Conservation (phyloP, 1,140 invertebrate species). For the Drosophila santomea region DNA sequence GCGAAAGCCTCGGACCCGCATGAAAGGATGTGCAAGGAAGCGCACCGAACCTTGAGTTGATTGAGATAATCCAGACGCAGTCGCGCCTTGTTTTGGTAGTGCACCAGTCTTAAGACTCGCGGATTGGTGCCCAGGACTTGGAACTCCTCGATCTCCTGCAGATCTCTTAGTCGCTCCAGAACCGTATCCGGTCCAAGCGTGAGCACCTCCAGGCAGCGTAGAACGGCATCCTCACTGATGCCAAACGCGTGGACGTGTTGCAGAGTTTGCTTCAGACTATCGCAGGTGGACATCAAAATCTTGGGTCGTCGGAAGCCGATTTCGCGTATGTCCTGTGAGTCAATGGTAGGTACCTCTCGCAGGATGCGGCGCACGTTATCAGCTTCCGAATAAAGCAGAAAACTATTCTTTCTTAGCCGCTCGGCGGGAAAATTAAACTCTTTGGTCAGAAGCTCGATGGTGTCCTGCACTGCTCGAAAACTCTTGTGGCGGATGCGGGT, state of each 20-base stretch:
- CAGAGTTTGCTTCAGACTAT: conserved; percentile 85
- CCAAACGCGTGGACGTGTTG: conserved; percentile 85
- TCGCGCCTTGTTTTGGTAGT: conserved; percentile 87
- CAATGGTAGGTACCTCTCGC: conserved; percentile 85
- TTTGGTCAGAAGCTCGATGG: conserved; percentile 84
- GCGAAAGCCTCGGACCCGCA: conserved; percentile 86
- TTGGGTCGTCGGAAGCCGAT: conserved; percentile 85
- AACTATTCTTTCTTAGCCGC: conserved; percentile 86
- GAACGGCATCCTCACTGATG: conserved; percentile 85
- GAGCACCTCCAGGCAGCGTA: conserved; percentile 85
- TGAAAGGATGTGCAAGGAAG: conserved; percentile 86
- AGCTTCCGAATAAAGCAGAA: conserved; percentile 86
- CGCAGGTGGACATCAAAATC: conserved; percentile 86
- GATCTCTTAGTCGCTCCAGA: conserved; percentile 85
- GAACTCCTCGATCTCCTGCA: conserved; percentile 86
- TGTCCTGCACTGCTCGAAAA: conserved; percentile 85
- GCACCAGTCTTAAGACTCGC: conserved; percentile 86
- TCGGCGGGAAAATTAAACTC: conserved; percentile 85
- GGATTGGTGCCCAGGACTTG: conserved; percentile 86
- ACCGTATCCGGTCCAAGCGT: conserved; percentile 86
- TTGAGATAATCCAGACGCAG: conserved; percentile 86
- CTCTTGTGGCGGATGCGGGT: conserved; percentile 86
- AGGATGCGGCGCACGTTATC: conserved; percentile 86
- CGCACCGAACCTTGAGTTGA: conserved; percentile 86
- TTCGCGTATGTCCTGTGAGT: conserved; percentile 85